These are phyloP conservation scores for Zaprionus davidi DNA, from an alignment of 1,140 invertebrate genomes.

Conservation along the genomic window DNA sequence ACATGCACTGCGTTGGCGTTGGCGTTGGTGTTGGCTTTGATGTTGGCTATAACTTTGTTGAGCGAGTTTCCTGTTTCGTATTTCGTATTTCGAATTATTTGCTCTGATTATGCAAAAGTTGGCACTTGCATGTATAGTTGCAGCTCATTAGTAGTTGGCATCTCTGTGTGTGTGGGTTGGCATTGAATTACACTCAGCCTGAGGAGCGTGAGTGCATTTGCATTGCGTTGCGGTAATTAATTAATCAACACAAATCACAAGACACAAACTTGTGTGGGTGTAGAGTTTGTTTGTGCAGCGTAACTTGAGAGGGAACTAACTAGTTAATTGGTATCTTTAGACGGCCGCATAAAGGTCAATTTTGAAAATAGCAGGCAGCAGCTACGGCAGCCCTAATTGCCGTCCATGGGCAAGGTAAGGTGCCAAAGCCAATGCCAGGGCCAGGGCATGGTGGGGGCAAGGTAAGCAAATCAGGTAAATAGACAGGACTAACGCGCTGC, in stretches of 20 bases:
- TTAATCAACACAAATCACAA: background rate
- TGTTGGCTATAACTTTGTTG: background rate
- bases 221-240: background rate
- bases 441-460: background rate
- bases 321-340: slow-evolving; percentile 4
- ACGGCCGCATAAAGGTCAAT: background rate
- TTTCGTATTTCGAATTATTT: background rate
- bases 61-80: background rate
- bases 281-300: no score
- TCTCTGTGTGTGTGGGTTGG: background rate
- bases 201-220: background rate
- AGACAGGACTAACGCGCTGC: slow-evolving; percentile 9
- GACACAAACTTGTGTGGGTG: background rate
- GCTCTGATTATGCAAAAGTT: background rate
- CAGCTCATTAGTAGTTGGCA: slow-evolving; percentile 13
- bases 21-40: background rate
- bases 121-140: background rate
- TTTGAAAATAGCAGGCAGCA: background rate
- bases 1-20: background rate
- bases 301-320: background rate
- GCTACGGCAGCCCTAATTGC: slow-evolving; percentile 3
- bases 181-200: background rate
- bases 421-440: background rate
- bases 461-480: background rate
- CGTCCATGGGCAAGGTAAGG: background rate